These are phyloP conservation scores for Leptopilina clavipes DNA, from an alignment of 1,140 invertebrate species.

Conservation along the genomic window DNA sequence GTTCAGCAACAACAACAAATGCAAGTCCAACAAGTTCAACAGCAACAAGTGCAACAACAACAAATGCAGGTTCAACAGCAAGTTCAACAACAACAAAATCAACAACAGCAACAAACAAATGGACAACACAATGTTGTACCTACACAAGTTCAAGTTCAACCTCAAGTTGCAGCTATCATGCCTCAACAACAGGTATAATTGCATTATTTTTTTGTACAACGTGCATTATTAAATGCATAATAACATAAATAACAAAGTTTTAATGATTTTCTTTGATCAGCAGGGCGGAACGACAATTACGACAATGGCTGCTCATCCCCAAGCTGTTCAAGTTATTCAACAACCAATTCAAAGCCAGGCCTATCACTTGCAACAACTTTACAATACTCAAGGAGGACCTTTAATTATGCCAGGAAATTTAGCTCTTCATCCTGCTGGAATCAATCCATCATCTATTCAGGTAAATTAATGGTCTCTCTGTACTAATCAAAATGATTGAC, in stretches of 20 bases:
- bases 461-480: conserved; percentile 67
- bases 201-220: conserved; percentile 44
- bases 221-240: not conserved
- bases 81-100: conserved; percentile 40
- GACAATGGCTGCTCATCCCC: conserved; percentile 72
- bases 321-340: conserved; percentile 85
- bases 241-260: conserved; percentile 67
- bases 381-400: conserved; percentile 84
- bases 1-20: conserved; percentile 69
- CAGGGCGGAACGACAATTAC: conserved; percentile 71
- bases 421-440: conserved; percentile 81
- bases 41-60: conserved; percentile 62
- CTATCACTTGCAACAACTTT: conserved; percentile 85
- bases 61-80: conserved; percentile 61
- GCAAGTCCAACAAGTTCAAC: conserved; percentile 68
- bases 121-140: conserved; percentile 70
- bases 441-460: conserved; percentile 87
- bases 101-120: conserved; percentile 49
- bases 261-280: conserved; percentile 70
- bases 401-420: conserved; percentile 87
- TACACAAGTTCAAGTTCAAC: conserved; percentile 74
- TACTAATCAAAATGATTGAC: not conserved
- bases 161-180: conserved; percentile 76
- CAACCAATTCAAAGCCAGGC: conserved; percentile 86
- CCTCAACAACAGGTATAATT: conserved; percentile 75